These are phyloP conservation scores for Mirza zaza DNA, from an alignment of 2,113 vertebrate species.

Conservation along the genomic window DNA sequence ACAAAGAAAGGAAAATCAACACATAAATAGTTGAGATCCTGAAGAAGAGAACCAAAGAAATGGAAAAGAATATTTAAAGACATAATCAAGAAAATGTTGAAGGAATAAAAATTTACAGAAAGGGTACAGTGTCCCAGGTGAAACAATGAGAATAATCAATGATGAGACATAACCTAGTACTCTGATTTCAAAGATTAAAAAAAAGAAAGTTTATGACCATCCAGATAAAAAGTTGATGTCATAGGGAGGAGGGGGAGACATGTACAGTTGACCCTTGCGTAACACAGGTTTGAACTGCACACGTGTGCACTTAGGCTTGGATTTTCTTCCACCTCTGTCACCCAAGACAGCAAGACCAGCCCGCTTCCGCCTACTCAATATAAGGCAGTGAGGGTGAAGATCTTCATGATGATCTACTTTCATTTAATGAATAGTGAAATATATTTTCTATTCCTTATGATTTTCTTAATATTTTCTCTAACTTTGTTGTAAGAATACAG, in stretches of 20 bases:
- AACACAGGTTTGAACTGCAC: too few species aligned
- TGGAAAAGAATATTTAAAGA: background rate
- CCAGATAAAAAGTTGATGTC: background rate
- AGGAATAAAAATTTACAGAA: background rate
- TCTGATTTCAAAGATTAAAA: background rate
- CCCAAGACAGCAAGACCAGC: too few species aligned
- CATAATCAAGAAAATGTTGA: background rate
- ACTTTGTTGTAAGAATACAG: too few species aligned
- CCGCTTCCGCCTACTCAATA: too few species aligned
- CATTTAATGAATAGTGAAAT: too few species aligned
- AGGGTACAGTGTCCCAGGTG: background rate
- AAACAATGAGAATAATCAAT: background rate
- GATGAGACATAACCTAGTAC: background rate
- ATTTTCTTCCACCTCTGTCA: too few species aligned
- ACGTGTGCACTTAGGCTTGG: too few species aligned
- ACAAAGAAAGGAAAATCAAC: background rate
- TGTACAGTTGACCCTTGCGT: too few species aligned
- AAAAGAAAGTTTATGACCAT: background rate
- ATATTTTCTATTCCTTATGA: too few species aligned
- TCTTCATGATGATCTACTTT: too few species aligned
- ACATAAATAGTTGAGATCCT: background rate
- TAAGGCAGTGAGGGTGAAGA: too few species aligned
- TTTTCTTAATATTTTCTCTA: too few species aligned
- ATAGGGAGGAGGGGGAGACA: background rate
- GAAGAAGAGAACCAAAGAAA: background rate